Evolutionary conservation across 2,888 invertebrate genomes (phyloP).

Genomic region (Meiosimyza decipiens): DNA sequence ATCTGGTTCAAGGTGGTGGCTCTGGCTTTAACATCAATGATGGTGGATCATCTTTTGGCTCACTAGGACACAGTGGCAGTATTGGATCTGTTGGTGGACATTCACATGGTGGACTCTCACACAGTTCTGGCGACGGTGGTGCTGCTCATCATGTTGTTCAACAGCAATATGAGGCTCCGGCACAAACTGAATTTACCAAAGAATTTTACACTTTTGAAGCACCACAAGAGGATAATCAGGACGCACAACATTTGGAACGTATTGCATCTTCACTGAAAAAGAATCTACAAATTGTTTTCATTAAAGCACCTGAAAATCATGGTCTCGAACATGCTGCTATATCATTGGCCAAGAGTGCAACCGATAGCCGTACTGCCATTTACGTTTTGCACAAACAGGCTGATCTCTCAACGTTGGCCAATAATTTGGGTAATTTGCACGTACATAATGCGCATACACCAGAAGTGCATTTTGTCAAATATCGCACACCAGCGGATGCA

Average conservation of each 20-base stretch:
- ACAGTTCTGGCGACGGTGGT: slow-evolving; percentile 3
- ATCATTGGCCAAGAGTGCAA: slow-evolving; percentile 56
- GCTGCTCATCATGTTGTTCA: not conserved
- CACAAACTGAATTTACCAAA: slow-evolving; percentile 51
- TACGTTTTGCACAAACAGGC: slow-evolving; percentile 57
- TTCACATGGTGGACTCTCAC: slow-evolving; percentile 2
- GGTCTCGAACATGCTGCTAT: slow-evolving; percentile 56
- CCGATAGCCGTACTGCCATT: slow-evolving; percentile 57
- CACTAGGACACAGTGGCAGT: slow-evolving; percentile 1
- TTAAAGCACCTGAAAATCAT: slow-evolving; percentile 57
- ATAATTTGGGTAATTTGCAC: slow-evolving; percentile 54
- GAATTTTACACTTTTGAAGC: slow-evolving; percentile 56
- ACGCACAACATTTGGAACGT: slow-evolving; percentile 47
- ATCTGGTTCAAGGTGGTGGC: slow-evolving; percentile 1
- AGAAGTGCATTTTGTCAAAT: slow-evolving; percentile 59
- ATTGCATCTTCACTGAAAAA: slow-evolving; percentile 52
- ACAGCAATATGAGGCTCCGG: slow-evolving; percentile 43
- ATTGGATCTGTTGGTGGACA: slow-evolving; percentile 33
- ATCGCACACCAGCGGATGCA: slow-evolving; percentile 57
- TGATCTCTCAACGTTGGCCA: slow-evolving; percentile 53
- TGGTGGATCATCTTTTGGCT: slow-evolving; percentile 27
- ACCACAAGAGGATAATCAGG: slow-evolving; percentile 56
- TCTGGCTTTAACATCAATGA: slow-evolving; percentile 29
- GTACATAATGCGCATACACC: slow-evolving; percentile 51
- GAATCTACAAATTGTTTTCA: slow-evolving; percentile 56